These are phyloP conservation scores for Saccopteryx leptura DNA, from an alignment of 2,113 vertebrate species.

Conservation along the genomic window DNA sequence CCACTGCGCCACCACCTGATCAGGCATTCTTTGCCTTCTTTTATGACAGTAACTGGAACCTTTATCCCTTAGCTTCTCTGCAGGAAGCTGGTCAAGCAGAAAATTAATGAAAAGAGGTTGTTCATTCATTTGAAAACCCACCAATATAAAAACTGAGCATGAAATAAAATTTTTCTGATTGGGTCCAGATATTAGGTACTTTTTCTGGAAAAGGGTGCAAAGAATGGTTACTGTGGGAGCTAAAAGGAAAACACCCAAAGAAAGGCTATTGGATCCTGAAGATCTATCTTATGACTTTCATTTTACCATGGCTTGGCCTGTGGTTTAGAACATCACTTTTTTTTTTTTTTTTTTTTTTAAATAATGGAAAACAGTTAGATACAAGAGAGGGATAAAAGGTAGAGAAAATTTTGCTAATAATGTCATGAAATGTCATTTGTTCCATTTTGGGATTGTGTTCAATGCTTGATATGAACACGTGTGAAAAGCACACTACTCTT, in stretches of 20 bases:
- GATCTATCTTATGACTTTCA: conserved; percentile 16
- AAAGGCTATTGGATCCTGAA: conserved; percentile 50
- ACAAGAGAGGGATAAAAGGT: not conserved
- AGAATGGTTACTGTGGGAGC: conserved; percentile 15
- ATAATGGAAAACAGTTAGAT: conserved; percentile 29
- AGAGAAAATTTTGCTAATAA: conserved; percentile 33
- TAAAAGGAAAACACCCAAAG: conserved; percentile 34
- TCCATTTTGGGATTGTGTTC: not conserved
- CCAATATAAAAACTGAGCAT: not conserved
- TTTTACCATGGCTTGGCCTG: conserved; percentile 36
- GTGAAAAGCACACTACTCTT: not conserved
- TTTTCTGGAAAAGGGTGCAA: too few species aligned
- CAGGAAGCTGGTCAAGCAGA: not conserved
- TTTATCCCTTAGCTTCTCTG: not conserved
- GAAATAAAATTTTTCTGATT: conserved; percentile 20
- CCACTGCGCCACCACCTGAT: too few species aligned
- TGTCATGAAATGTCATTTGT: not conserved
- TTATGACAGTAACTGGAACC: not conserved
- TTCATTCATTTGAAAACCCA: not conserved
- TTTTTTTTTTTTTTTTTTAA: too few species aligned
- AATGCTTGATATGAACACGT: not conserved
- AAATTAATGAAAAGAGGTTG: not conserved
- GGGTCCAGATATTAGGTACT: not conserved
- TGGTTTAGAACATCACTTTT: conserved; percentile 36
- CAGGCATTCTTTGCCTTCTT: not conserved